Evolutionary conservation across 2,113 vertebrate genomes (phyloP), one percentile per base, ranked within the genome.

Genomic region (Microcebus griseorufus): DNA sequence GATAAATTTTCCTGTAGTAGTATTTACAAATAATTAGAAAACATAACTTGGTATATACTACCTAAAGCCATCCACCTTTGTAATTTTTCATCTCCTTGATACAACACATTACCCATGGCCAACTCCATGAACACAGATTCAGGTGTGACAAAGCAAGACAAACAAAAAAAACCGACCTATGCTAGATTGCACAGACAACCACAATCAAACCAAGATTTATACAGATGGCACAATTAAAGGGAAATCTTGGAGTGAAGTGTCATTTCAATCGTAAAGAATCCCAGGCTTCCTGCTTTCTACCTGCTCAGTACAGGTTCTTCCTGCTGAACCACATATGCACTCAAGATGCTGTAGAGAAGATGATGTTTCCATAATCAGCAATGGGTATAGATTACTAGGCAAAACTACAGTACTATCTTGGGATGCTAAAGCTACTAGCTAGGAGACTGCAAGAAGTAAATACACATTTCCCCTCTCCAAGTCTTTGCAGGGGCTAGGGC

Each of bases 1-100:
- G 62, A 42, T 65, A 64, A 42, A 78, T 4, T 55, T 23, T 55
- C 6, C 12, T 73, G 5, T 23, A 32, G 18, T 58, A 53, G 62
- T 93, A 73, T 60, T 93, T 65, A 94, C 64, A 94, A 91, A 91
- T 78, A 91, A 91, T 78, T 58, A 85, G 62, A 27, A 93, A 85
- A 69, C 20, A 84, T 11, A 81, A 45, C 11, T 23, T 69, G 29
- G 55, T 10, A 81, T 8, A 6, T 17, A 72, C 14, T 48, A 58
- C 29, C 62, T 83, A 69, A 86, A 89, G 37, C 37, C 76, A 84
- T 76, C 51, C 8, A 55, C 16, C 58, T 93, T 70, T 53, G 4
- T 48, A 81, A 53, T 34, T 83, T 65, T 60, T 90, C 58, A 84
- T 58, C 11, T 92, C 42, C 42, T 22, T 94, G 78, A 79, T 51